These are phyloP conservation scores for Colistium nudipinnis DNA, from an alignment of 2,113 vertebrate species.

Conservation along the genomic window DNA sequence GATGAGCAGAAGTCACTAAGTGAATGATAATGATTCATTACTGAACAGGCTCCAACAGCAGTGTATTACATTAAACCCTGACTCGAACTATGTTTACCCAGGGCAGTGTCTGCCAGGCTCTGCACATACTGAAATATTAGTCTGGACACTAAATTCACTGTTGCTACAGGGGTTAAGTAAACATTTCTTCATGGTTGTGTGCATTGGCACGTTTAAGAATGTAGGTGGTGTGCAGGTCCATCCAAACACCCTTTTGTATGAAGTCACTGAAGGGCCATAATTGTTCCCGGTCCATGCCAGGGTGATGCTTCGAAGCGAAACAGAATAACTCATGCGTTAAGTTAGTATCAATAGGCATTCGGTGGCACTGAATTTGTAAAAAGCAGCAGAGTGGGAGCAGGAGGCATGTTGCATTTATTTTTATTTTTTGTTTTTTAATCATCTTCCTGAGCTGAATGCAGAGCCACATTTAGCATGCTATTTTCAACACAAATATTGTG, in stretches of 20 bases:
- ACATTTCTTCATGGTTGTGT: slow-evolving; percentile 24
- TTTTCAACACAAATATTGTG: not conserved
- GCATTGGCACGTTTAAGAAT: slow-evolving; percentile 10
- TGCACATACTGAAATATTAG: slow-evolving; percentile 2
- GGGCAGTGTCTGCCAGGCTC: slow-evolving; percentile 13
- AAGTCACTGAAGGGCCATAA: slow-evolving; percentile 6
- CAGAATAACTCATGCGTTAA: slow-evolving; percentile 48
- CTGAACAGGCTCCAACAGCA: not conserved
- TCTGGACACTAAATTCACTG: not conserved
- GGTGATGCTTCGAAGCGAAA: slow-evolving; percentile 26
- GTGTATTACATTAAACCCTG: not conserved
- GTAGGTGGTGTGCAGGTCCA: slow-evolving; percentile 22
- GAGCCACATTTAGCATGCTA: not conserved
- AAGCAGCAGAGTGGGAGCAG: not conserved
- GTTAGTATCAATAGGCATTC: slow-evolving; percentile 44
- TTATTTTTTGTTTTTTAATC: too few species aligned
- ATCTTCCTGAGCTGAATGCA: not conserved
- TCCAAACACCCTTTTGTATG: slow-evolving; percentile 2
- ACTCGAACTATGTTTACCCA: slow-evolving; percentile 33
- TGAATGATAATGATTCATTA: not conserved
- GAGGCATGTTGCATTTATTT: too few species aligned
- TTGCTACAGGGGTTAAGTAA: slow-evolving; percentile 14
- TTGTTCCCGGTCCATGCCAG: slow-evolving; percentile 14
- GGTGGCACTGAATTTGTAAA: slow-evolving; percentile 5
- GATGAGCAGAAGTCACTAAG: not conserved